A percentile compares a stretch with the other conserved stretches of the same genome.
Conservation (phyloP, 2,113 vertebrate genomes). For the Lota lota region DNA sequence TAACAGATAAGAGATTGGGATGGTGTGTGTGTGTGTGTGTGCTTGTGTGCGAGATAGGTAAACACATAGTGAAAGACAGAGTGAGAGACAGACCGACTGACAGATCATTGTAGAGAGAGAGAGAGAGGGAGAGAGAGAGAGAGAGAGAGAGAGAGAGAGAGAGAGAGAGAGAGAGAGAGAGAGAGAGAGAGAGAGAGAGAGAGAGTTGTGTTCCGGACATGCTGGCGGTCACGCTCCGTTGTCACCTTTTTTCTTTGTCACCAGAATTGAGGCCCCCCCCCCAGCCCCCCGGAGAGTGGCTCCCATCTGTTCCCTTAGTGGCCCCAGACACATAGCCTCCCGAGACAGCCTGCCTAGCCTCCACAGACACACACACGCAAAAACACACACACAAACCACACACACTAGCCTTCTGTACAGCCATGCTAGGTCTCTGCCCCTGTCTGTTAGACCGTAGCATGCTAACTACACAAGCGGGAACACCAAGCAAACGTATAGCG, state of each 20-base stretch:
- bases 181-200: not conserved
- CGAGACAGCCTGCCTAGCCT: constrained; percentile 37
- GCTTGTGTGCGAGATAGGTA: too few species aligned
- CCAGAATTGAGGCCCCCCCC: constrained; percentile 64
- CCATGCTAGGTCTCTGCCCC: too few species aligned
- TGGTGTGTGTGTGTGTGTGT: too few species aligned
- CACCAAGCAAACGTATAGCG: too few species aligned
- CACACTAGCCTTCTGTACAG: too few species aligned
- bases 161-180: constrained; percentile 10
- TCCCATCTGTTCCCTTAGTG: constrained; percentile 63
- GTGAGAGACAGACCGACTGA: not conserved
- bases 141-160: not conserved
- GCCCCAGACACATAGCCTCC: constrained; percentile 44
- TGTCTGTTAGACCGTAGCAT: too few species aligned
- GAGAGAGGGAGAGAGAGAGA: not conserved
- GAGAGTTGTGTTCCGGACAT: constrained; percentile 48
- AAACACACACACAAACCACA: too few species aligned
- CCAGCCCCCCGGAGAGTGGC: constrained; percentile 30
- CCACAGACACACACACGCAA: not conserved
- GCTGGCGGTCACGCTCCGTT: constrained; percentile 68
- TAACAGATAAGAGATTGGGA: too few species aligned
- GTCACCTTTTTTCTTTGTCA: constrained; percentile 68
- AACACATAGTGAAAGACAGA: not conserved
- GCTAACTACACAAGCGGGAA: too few species aligned
- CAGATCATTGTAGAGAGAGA: not conserved